Evolutionary conservation across 2,113 vertebrate genomes (phyloP).

Genomic region (Silurus glanis): DNA sequence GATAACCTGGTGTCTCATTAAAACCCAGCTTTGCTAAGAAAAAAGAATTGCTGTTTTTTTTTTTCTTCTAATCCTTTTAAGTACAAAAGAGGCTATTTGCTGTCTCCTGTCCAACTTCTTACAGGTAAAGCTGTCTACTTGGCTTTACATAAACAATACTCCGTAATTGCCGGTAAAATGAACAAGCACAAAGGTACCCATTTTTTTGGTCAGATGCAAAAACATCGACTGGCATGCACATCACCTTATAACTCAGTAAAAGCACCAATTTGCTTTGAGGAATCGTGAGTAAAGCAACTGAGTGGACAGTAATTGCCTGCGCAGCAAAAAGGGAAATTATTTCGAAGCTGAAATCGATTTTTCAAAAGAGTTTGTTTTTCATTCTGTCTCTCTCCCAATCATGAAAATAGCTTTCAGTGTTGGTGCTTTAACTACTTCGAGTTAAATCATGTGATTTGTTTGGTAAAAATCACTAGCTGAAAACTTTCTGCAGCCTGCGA

Average conservation of each 20-base stretch:
- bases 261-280: slow-evolving; percentile 3
- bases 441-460: slow-evolving; percentile 4
- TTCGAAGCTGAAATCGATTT: slow-evolving; percentile 21
- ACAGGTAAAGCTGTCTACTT: background rate
- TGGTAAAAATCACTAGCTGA: background rate
- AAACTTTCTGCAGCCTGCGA: background rate
- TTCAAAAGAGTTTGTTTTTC: slow-evolving; percentile 3
- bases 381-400: background rate
- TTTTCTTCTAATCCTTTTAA: background rate
- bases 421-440: slow-evolving; percentile 12
- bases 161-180: slow-evolving; percentile 15
- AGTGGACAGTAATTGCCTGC: slow-evolving; percentile 20
- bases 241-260: slow-evolving; percentile 5
- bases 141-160: slow-evolving; percentile 3
- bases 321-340: slow-evolving; percentile 14
- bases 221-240: background rate
- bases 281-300: slow-evolving; percentile 29
- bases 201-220: slow-evolving; percentile 10
- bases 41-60: background rate
- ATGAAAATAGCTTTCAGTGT: slow-evolving; percentile 15
- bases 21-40: background rate
- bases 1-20: background rate
- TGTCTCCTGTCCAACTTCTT: background rate
- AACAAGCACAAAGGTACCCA: background rate
- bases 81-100: background rate